Evolutionary conservation across 2,797 vertebrate species (phyloP), one percentile per base, ranked within the genome.

Genomic region (Lophius americanus): DNA sequence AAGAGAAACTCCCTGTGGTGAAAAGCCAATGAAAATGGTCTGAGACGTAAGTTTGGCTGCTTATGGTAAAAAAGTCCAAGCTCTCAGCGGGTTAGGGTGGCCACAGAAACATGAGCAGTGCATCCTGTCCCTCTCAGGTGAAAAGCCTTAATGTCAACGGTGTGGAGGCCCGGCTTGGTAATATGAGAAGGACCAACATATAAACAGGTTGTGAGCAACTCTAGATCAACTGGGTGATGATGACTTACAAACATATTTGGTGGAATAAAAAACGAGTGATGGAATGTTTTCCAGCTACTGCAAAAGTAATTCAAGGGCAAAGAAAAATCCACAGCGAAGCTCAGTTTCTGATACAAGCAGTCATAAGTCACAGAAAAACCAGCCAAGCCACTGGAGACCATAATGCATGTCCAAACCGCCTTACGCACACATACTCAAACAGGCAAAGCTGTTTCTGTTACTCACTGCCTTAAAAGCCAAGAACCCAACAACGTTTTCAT

Each of bases 1-100:
- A 73, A 51, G 61, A 85, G 68, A 75, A 85, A 73, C 60, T 85
- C 81, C 77, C 73, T 1, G 67, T 75, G 64, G 84, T 85, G 79
- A 85, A 70, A 80, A 83, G 75, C 68, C 80, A 81, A 70, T 62
- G 71, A 82, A 83, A 64, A 63, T 33, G 60, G 75, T 78, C 75
- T 78, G 59, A 79, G 73, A 81, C 84, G 76, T 81, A 68, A 53
- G 71, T 10, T 68, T 2, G 58, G 66, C 55, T 37, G 74, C 68
- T 68, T 70, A 78, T 55, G 65, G 62, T 62, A 42, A 79, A 84
- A 84, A 77, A 63, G n/a, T 68, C 67, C 2, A 7, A 56, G 61
- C 61, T 79, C 61, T 56, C 61, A 41, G 35, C 36, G 61, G 52
- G 64, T 75, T 60, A 23, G 23, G 23, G 23, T 60, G 61, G 63